These are phyloP conservation scores for Perognathus longimembris DNA, from an alignment of 2,113 vertebrate species.

Conservation along the genomic window DNA sequence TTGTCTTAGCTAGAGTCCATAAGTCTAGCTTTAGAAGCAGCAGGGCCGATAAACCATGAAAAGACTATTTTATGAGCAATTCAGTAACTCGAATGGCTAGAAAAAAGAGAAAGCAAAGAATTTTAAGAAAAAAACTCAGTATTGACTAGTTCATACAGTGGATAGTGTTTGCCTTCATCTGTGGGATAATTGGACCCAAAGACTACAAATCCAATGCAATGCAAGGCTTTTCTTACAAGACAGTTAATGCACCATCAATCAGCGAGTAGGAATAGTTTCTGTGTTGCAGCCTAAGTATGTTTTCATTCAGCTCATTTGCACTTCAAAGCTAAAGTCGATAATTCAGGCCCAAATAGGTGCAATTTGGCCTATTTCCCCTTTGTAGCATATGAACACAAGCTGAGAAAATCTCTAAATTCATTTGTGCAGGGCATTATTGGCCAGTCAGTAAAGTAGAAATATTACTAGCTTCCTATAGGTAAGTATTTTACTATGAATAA, in stretches of 20 bases:
- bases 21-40: slow-evolving; percentile 82
- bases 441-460: slow-evolving; percentile 61
- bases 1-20: slow-evolving; percentile 75
- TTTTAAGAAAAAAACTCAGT: slow-evolving; percentile 82
- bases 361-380: slow-evolving; percentile 87
- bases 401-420: slow-evolving; percentile 87
- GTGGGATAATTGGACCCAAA: slow-evolving; percentile 80
- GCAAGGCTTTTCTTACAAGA: slow-evolving; percentile 80
- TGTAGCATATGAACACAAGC: slow-evolving; percentile 83
- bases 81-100: slow-evolving; percentile 68
- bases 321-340: slow-evolving; percentile 88
- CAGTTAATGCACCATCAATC: slow-evolving; percentile 85
- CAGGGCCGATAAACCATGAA: slow-evolving; percentile 78
- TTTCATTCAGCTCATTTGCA: slow-evolving; percentile 89
- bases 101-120: slow-evolving; percentile 81
- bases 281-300: slow-evolving; percentile 81
- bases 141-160: slow-evolving; percentile 77
- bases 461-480: slow-evolving; percentile 54
- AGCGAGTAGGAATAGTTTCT: slow-evolving; percentile 80
- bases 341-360: slow-evolving; percentile 85
- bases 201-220: slow-evolving; percentile 83
- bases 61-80: slow-evolving; percentile 79
- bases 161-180: slow-evolving; percentile 83
- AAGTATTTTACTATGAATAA: slow-evolving; percentile 74
- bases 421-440: slow-evolving; percentile 82